Conservation (phyloP, 2,113 vertebrate species). For the Syrmaticus mikado region DNA sequence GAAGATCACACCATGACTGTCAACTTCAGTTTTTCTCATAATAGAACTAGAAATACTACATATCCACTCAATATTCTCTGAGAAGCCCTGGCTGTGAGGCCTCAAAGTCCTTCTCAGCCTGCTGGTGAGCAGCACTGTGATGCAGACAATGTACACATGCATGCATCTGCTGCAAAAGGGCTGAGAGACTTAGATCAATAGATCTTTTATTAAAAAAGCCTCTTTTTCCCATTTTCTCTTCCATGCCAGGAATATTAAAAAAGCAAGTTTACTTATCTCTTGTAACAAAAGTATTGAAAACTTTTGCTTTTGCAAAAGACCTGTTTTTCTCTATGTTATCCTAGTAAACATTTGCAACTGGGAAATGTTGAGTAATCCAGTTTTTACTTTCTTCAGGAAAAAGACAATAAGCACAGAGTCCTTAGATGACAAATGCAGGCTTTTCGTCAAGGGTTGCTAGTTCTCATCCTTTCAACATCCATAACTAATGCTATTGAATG, state of each 20-base stretch:
- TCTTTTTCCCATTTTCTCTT: neutral
- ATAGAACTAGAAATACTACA: neutral
- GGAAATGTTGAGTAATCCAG: neutral
- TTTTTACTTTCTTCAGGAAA: neutral
- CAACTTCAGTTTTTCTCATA: neutral
- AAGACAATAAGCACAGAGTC: neutral
- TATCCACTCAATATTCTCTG: neutral
- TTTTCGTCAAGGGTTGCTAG: neutral
- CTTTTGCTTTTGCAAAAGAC: neutral
- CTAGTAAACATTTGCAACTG: neutral
- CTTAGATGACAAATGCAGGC: neutral
- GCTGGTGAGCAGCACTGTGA: rapidly evolving
- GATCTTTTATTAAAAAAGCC: neutral
- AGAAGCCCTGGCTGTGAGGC: neutral
- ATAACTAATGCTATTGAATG: neutral
- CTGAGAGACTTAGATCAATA: rapidly evolving
- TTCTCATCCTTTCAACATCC: neutral
- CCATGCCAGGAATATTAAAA: neutral
- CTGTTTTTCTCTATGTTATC: neutral
- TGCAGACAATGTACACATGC: neutral
- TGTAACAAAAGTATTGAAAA: neutral
- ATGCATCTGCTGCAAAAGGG: neutral
- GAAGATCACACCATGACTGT: neutral
- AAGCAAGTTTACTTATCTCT: neutral
- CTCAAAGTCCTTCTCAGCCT: neutral